These are phyloP conservation scores for Sanderia malayensis DNA, from an alignment of 30 jellyfish, hydroid and myxozoan genomes.

Conservation along the genomic window DNA sequence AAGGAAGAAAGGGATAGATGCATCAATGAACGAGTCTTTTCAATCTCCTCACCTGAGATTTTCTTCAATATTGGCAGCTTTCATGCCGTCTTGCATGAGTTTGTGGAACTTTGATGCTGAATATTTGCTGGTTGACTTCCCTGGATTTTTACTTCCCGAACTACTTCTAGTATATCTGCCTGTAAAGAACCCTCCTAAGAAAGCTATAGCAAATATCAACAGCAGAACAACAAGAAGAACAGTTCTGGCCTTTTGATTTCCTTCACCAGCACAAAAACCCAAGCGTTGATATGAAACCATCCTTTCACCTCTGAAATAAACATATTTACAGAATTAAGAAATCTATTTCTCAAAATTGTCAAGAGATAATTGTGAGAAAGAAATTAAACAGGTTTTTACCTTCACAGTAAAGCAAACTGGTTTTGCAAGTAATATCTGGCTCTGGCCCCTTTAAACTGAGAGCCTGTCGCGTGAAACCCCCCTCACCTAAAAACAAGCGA, in stretches of 20 bases:
- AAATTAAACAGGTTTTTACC: no score
- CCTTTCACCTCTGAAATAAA: not conserved
- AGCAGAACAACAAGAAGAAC: constrained; percentile 13
- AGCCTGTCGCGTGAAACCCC: no score
- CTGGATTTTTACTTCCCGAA: not conserved
- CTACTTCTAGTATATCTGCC: not conserved
- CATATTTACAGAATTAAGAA: no score
- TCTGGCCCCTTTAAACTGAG: no score
- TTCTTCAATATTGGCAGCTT: constrained; percentile 35
- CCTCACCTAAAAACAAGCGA: no score
- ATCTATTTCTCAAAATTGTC: no score
- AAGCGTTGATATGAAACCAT: not conserved
- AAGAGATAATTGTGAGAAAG: no score
- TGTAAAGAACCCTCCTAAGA: constrained; percentile 30
- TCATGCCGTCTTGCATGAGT: constrained; percentile 28
- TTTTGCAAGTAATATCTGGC: no score
- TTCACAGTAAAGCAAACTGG: no score
- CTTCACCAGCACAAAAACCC: not conserved
- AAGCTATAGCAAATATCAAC: constrained; percentile 22
- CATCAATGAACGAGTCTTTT: no score
- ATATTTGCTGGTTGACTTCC: no score
- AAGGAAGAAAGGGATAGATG: no score
- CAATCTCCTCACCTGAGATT: constrained; percentile 41
- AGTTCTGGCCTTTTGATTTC: not conserved
- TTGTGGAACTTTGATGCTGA: constrained; percentile 26